Conservation (phyloP, 2,797 vertebrate genomes). For the Gallirallus australis region DNA sequence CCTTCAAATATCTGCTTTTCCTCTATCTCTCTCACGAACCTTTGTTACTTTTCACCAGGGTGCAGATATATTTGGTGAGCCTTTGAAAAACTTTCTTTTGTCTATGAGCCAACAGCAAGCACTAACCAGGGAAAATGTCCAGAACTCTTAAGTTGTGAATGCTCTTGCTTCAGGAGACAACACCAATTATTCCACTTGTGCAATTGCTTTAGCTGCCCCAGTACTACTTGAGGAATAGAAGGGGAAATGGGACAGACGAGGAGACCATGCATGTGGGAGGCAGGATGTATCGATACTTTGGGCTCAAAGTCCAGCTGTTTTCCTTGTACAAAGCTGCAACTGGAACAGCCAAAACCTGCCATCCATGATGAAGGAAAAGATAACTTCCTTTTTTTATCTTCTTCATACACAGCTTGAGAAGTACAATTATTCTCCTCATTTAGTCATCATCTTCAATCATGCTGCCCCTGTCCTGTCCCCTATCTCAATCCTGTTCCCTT, state of each 20-base stretch:
- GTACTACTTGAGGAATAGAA: not conserved
- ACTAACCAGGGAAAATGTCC: not conserved
- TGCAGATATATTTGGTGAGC: not conserved
- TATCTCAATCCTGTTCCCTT: not conserved
- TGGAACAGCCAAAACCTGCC: not conserved
- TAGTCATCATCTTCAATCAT: not conserved
- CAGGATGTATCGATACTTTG: not conserved
- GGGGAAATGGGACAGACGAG: not conserved
- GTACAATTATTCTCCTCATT: not conserved
- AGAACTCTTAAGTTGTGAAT: not conserved
- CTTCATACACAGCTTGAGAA: not conserved
- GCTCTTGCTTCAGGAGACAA: not conserved
- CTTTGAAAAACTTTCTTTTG: not conserved
- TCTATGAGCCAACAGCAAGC: not conserved
- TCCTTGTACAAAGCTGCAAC: not conserved
- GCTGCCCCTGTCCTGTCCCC: not conserved
- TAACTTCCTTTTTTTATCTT: not conserved
- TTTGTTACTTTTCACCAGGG: not conserved
- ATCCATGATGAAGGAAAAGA: not conserved
- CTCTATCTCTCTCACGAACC: not conserved
- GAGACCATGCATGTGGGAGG: rapidly evolving
- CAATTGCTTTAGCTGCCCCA: not conserved
- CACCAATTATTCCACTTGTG: not conserved
- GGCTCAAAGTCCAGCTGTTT: not conserved
- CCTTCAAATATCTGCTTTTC: not conserved